phyloP scores from a whole-genome alignment of 2,797 vertebrate genomes.

The Poecilia velifera region DNA sequence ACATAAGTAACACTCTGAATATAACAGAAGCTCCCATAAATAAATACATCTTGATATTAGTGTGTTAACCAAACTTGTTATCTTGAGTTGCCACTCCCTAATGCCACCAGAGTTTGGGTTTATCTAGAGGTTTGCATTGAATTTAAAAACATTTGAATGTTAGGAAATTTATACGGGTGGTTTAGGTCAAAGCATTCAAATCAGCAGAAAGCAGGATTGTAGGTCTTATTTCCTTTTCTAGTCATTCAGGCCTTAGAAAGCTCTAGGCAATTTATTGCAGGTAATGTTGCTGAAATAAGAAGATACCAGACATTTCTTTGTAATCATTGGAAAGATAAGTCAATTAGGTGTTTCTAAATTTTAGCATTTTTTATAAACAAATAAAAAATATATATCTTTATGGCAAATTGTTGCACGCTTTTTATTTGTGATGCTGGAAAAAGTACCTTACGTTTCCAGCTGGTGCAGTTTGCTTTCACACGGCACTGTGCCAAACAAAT shows the following conservation, averaged over 20 bases:
- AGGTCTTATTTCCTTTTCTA: background rate
- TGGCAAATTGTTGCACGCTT: background rate
- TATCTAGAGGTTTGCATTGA: background rate
- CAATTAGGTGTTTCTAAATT: background rate
- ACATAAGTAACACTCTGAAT: background rate
- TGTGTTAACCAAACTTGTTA: background rate
- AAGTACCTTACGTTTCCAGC: too few species aligned
- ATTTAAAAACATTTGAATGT: slow-evolving; percentile 18
- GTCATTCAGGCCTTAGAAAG: background rate
- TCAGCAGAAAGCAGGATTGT: background rate
- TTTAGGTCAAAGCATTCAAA: slow-evolving; percentile 1
- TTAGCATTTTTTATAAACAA: background rate
- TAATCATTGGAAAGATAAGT: background rate
- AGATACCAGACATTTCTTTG: background rate
- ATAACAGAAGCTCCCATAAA: background rate
- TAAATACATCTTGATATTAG: background rate
- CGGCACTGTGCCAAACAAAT: too few species aligned
- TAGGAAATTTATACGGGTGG: background rate
- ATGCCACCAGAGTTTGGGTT: background rate
- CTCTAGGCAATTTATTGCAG: background rate
- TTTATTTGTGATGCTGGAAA: background rate
- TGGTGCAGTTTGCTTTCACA: too few species aligned
- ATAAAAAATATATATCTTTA: background rate
- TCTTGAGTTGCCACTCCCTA: background rate
- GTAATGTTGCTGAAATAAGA: background rate